Percentiles rank a stretch among this genome's conserved stretches.
phyloP scores from a whole-genome alignment of 2,113 vertebrate genomes.

The Fukomys damarensis region DNA sequence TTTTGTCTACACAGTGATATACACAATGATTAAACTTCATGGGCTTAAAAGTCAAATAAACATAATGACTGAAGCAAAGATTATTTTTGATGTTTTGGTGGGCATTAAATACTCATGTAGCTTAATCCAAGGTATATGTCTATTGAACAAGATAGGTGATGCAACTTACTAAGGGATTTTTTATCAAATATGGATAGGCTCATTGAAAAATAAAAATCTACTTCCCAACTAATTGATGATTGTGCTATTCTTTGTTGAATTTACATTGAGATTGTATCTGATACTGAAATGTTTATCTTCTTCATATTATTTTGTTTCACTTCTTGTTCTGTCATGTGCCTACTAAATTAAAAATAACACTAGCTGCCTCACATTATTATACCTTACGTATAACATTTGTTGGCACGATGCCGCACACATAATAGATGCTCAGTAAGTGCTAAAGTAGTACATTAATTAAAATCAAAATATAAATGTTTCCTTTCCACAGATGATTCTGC shows the following conservation, averaged over 20 bases:
- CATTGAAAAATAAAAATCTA: background rate
- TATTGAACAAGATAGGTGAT: background rate
- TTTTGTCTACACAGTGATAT: background rate
- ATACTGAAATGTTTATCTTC: background rate
- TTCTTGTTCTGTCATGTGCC: background rate
- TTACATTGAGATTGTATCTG: background rate
- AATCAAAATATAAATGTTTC: slow-evolving; percentile 77
- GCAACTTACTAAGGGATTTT: background rate
- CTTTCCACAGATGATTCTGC: slow-evolving; percentile 91
- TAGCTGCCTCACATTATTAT: background rate
- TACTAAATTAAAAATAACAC: background rate
- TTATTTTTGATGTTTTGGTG: background rate
- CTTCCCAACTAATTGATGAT: background rate
- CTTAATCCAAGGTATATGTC: background rate
- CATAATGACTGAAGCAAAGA: background rate
- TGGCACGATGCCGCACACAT: no score
- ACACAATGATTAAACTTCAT: background rate
- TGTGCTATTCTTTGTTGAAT: background rate
- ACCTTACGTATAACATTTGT: background rate
- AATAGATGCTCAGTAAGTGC: background rate
- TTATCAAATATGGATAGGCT: background rate
- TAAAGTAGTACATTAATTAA: slow-evolving; percentile 75
- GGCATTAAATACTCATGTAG: background rate
- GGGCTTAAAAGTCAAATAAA: background rate
- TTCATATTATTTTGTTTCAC: background rate